A percentile compares a stretch with the other conserved stretches of the same genome.
phyloP scores from a whole-genome alignment of 1,140 invertebrate genomes.

The Brachionus koreanus region DNA sequence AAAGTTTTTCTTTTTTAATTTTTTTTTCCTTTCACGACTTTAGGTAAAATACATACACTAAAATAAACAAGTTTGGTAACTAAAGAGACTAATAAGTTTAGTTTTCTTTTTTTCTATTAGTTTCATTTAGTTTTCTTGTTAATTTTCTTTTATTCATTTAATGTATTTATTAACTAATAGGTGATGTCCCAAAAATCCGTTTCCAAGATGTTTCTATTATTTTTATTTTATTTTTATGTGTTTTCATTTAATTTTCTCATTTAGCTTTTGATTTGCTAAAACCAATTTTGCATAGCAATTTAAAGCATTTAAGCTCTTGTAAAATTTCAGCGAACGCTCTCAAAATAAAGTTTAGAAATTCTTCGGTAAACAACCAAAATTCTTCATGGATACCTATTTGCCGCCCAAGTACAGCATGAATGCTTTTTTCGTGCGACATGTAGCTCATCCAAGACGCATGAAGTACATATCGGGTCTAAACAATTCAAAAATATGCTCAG shows the following conservation, averaged over 20 bases:
- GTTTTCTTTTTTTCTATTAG: neutral
- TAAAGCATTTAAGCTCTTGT: conserved; percentile 9
- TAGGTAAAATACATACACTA: conserved; percentile 16
- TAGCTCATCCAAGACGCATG: conserved; percentile 54
- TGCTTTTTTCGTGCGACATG: conserved; percentile 58
- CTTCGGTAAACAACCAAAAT: neutral
- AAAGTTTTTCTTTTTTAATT: neutral
- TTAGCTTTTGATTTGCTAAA: neutral
- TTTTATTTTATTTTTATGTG: neutral
- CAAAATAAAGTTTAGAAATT: neutral
- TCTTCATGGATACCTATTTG: conserved; percentile 35
- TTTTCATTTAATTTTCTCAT: neutral
- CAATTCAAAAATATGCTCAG: conserved; percentile 56
- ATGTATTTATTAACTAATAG: neutral
- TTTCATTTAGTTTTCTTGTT: neutral
- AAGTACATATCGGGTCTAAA: conserved; percentile 57
- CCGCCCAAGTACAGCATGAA: conserved; percentile 51
- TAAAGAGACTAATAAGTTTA: conserved; percentile 36
- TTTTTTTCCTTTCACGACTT: neutral
- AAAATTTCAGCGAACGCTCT: neutral
- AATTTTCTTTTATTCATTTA: neutral
- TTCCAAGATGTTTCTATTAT: conserved; percentile 31
- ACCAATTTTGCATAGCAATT: neutral
- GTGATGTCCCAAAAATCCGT: conserved; percentile 35
- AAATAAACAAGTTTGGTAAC: conserved; percentile 35